These are phyloP conservation scores for Petrophora chlorosata DNA, from an alignment of 2,888 invertebrate genomes.

Conservation along the genomic window DNA sequence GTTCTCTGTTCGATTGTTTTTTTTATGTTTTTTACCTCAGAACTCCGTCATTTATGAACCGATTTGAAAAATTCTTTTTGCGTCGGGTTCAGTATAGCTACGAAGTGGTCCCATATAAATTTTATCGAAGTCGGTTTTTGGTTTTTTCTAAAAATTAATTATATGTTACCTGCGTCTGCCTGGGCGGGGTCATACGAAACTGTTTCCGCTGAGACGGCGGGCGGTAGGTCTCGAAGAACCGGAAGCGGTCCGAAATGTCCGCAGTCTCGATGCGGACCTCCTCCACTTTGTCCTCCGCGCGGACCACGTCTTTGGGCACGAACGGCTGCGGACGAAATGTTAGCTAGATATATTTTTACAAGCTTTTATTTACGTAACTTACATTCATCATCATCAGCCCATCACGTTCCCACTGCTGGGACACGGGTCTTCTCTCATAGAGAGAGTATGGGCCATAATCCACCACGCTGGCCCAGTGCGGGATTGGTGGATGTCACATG, in stretches of 20 bases:
- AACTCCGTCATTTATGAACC: too few relatives aligned
- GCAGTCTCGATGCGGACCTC: constrained; percentile 92
- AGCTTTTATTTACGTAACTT: too few relatives aligned
- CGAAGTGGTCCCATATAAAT: neutral
- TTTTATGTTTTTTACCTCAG: too few relatives aligned
- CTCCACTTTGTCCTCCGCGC: constrained; percentile 88
- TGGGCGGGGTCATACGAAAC: constrained; percentile 95
- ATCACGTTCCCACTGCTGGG: too few relatives aligned
- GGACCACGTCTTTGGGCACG: constrained; percentile 88
- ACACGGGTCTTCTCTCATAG: too few relatives aligned
- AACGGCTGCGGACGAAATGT: constrained; percentile 59
- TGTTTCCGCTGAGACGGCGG: constrained; percentile 88
- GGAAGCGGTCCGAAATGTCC: constrained; percentile 93
- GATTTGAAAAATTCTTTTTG: too few relatives aligned
- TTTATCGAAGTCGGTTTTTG: neutral
- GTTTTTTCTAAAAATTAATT: constrained; percentile 41
- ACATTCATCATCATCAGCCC: too few relatives aligned
- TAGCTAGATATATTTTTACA: too few relatives aligned
- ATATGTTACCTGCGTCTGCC: constrained; percentile 85
- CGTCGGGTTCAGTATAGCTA: neutral
- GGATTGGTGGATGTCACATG: too few relatives aligned
- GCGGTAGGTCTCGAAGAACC: constrained; percentile 95
- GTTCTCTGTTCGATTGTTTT: too few relatives aligned
- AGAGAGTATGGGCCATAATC: too few relatives aligned
- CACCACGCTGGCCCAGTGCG: too few relatives aligned